Base-by-base conservation (phyloP, 2,797 vertebrate species). In the Peromyscus eremicus region DNA sequence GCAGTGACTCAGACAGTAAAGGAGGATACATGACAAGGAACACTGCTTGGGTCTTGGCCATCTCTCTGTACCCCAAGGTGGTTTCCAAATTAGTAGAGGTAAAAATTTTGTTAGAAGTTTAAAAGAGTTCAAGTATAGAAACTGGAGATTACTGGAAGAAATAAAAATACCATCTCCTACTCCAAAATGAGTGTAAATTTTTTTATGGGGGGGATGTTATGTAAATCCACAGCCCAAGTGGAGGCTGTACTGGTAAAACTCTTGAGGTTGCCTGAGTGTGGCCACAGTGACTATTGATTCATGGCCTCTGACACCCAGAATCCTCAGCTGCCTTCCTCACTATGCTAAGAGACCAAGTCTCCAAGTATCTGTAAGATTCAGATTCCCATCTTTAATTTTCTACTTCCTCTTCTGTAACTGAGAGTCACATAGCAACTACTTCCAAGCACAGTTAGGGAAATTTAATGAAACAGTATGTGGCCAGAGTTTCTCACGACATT, bases 371-470 rank as follows among this genome's bases (percentile, higher is more conserved):
- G 17, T 0, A 27, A 91, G 27, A 1, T 71, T 88, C 49, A 85
- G 64, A 83, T 91, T 77, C 49, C 64, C 1, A 0, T 60, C 32
- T 95, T 92, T 82, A 77, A 92, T 68, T 87, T 84, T 92, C 27
- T 77, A 60, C 37, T 89, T n/a, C 12, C 4, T 97, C 49, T 62
- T 90, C 29, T 81, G 62, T 32, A 88, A 82, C 62, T 29, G 23
- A 13, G 76, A 49, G 66, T 73, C 60, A 81, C 29, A 66, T 34
- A 94, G 60, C 19, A 92, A 62, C n/a, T 55, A 27, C 14, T 12
- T 88, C 57, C 62, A 1, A 77, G 23, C 32, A 75, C 27, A 91
- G 5, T 21, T 93, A 27, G 43, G 52, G 91, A 76, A 82, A 88
- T 52, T 17, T 40, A 92, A 66, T 60, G 81, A 92, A 84, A 88